A percentile compares a stretch with the other conserved stretches of the same genome.
phyloP scores from a whole-genome alignment of 2,888 invertebrate species.

The Cephus runcator region DNA sequence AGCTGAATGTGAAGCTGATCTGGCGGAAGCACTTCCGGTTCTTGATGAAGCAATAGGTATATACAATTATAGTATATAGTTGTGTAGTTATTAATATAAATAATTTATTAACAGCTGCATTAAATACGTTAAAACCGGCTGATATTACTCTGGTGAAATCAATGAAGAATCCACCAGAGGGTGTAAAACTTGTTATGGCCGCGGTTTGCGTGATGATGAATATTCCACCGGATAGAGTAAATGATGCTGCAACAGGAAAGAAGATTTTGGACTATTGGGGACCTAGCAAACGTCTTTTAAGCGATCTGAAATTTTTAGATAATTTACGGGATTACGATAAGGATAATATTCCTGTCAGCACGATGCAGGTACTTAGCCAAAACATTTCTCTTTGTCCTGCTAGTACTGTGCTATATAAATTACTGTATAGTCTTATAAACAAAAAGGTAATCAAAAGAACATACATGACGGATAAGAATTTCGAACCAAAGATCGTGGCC shows the following conservation, averaged over 20 bases:
- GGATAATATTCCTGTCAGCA: slow-evolving; percentile 80
- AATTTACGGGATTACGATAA: slow-evolving; percentile 83
- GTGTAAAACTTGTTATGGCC: slow-evolving; percentile 86
- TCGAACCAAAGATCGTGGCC: slow-evolving; percentile 82
- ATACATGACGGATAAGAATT: slow-evolving; percentile 73
- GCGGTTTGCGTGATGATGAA: slow-evolving; percentile 92
- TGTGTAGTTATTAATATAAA: neutral
- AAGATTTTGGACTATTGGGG: slow-evolving; percentile 86
- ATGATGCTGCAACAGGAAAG: slow-evolving; percentile 76
- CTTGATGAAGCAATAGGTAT: slow-evolving; percentile 75
- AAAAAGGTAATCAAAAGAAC: slow-evolving; percentile 43
- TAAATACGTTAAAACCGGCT: slow-evolving; percentile 85
- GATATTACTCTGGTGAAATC: slow-evolving; percentile 89
- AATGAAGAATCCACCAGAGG: slow-evolving; percentile 88
- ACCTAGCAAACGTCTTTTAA: slow-evolving; percentile 83
- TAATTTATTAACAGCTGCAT: slow-evolving; percentile 69
- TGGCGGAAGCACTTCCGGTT: slow-evolving; percentile 88
- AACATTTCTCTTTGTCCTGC: neutral
- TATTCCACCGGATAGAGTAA: slow-evolving; percentile 80
- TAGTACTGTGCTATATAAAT: neutral
- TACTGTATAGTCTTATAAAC: neutral
- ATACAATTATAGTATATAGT: neutral
- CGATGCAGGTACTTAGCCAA: slow-evolving; percentile 74
- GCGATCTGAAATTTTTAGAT: slow-evolving; percentile 84
- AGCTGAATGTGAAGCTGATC: slow-evolving; percentile 91